Percentiles rank a stretch among this genome's conserved stretches.
phyloP scores from a whole-genome alignment of 2,888 invertebrate genomes.

The Xylota sylvarum region DNA sequence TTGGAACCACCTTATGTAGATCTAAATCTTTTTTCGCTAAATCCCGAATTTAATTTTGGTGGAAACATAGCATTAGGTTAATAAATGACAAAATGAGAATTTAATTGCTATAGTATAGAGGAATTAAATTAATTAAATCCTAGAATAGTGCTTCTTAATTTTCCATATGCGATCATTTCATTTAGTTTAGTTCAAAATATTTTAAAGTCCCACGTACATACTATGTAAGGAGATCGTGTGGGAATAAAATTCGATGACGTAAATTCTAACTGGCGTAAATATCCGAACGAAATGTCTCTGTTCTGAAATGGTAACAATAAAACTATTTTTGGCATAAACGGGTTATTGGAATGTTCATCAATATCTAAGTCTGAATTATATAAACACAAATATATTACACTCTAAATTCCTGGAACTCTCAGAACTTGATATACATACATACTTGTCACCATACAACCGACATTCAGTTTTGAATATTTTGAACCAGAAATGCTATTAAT shows the following conservation, averaged over 20 bases:
- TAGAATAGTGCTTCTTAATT: not conserved
- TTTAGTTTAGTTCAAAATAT: not conserved
- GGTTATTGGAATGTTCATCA: constrained; percentile 1
- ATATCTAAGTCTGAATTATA: constrained; percentile 4
- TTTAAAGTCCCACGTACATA: not conserved
- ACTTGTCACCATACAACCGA: not conserved
- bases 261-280: constrained; percentile 8
- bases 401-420: not conserved
- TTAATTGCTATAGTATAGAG: too few relatives aligned
- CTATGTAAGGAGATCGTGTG: not conserved
- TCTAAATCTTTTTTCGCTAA: too few relatives aligned
- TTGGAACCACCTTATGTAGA: too few relatives aligned
- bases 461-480: not conserved
- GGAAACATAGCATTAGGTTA: too few relatives aligned
- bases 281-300: not conserved
- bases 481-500: not conserved
- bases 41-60: too few relatives aligned
- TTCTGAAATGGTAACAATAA: constrained; percentile 15
- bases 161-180: not conserved
- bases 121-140: too few relatives aligned
- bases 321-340: constrained; percentile 17
- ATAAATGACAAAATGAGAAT: too few relatives aligned
- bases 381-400: not conserved
- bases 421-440: not conserved
- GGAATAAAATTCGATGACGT: not conserved